Base-by-base conservation (phyloP, 2,888 invertebrate species). In the Netelia virgata region DNA sequence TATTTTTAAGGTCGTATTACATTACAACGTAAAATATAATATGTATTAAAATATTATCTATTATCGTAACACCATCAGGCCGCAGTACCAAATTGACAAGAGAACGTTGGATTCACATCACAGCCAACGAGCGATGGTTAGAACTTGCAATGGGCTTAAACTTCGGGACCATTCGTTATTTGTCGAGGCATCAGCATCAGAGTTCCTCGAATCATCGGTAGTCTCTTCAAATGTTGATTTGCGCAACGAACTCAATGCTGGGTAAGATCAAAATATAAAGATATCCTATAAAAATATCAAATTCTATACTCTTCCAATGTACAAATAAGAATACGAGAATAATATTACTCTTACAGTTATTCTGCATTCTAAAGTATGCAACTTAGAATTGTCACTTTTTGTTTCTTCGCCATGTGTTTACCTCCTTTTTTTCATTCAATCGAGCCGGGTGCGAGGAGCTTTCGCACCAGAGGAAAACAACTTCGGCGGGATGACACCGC, bases 131-230 rank as follows among this genome's bases (percentile, higher is more conserved):
- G 95, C 97, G 82, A 96, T 97, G 96, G 96, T 97, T 83, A 95
- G 97, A 91, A 97, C 97, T 76, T 97, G 97, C 93, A 97, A 97
- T 92, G 97, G 97, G 83, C 94, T 97, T 86, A 97, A 97, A 93
- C 94, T 97, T 88, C 94, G 96, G 90, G 96, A 96, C 87, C 94
- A 94, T 9, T 92, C 93, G 64, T 84, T 92, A 41, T 93, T 92
- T 88, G 93, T 91, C 84, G 93, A 94, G 90, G 93, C 94, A 83
- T 94, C 94, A 86, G 93, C 90, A 76, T 92, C 93, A 82, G 86
- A 87, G 50, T 86, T 86, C 78, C 93, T 93, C 61, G 95, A 95
- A 82, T 94, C 94, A 80, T 93, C 94, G 86, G 94, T 94, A 84
- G 91, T 95, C 68, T 95, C 95, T 89, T 95, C 95, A 57, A 95